Base-by-base conservation (phyloP, 2,888 invertebrate genomes). In the Amblyteles armatorius region DNA sequence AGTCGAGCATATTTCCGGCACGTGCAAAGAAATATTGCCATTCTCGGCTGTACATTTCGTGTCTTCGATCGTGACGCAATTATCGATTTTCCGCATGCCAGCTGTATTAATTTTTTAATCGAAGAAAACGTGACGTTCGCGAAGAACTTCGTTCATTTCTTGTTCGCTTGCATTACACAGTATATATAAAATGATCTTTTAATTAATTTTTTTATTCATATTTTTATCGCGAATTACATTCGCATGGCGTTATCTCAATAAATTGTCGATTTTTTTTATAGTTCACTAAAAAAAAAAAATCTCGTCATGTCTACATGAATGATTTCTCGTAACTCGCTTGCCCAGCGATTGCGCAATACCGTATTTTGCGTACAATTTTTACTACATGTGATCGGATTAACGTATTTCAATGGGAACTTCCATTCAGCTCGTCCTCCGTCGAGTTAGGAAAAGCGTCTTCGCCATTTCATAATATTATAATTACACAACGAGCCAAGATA, bases 1-100 rank as follows among this genome's bases (percentile, higher is more conserved):
- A 48, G 44, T 79, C 36, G 9, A 71, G 16, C 72, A 16, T 67
- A 80, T 60, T 67, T 84, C 77, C 80, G 77, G 77, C 80, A 77
- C 80, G 77, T 80, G 84, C 77, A 36, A 36, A 36, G 19, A 26
- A 36, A 55, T 52, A 50, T 26, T 60, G 44, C 13, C 6, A 22
- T 11, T 50, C 22, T 3, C 48, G 22, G 48, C 44, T 63, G n/a
- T 22, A 48, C 33, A 55, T 79, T 71, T 71, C n/a, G 16, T 69
- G 36, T 19, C 22, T 57, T 29, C 50, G 40, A 83, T 44, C 67
- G 63, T 74, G 72, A 73, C 40, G 69, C 44, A 80, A 79, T 29
- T 16, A 36, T n/a, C 40, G 44, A 74, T 48, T 16, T 57, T 71
- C 16, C 16, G 16, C 16, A 0, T 40, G 40, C 40, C 40, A 11